These are phyloP conservation scores for Rhadina sibilatrix DNA, from an alignment of 2,113 vertebrate genomes.

Conservation along the genomic window DNA sequence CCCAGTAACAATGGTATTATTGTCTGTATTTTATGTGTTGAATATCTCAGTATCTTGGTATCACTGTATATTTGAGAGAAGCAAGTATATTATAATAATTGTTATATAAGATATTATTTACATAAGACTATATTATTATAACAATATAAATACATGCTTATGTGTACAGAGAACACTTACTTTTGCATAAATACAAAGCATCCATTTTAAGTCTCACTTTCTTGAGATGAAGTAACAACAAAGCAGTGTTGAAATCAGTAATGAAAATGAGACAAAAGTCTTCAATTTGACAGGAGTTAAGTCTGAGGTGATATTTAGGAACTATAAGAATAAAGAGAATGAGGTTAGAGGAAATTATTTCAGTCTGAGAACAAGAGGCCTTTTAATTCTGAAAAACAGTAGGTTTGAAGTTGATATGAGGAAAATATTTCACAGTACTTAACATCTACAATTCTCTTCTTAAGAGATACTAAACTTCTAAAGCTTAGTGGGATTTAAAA, in stretches of 20 bases:
- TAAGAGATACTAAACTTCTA: background rate
- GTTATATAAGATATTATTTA: background rate
- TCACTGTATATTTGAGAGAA: background rate
- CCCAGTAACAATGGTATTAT: background rate
- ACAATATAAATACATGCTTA: accelerated
- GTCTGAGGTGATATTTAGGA: background rate
- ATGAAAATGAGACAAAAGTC: background rate
- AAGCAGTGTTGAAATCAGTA: background rate
- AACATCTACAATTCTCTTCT: background rate
- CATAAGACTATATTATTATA: background rate
- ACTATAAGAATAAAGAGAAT: background rate
- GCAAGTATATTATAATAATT: background rate
- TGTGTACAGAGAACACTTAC: background rate
- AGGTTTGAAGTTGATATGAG: background rate
- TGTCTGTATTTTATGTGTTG: background rate
- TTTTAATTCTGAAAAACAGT: background rate
- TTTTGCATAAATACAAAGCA: background rate
- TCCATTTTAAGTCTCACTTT: background rate
- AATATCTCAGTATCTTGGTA: background rate
- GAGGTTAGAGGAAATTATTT: background rate
- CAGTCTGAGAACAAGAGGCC: background rate
- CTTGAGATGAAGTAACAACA: background rate
- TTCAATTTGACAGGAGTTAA: background rate
- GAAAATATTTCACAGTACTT: background rate
- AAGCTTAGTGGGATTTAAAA: background rate